These are phyloP conservation scores for Buceros bicornis DNA, from an alignment of 2,797 vertebrate genomes.

Conservation along the genomic window DNA sequence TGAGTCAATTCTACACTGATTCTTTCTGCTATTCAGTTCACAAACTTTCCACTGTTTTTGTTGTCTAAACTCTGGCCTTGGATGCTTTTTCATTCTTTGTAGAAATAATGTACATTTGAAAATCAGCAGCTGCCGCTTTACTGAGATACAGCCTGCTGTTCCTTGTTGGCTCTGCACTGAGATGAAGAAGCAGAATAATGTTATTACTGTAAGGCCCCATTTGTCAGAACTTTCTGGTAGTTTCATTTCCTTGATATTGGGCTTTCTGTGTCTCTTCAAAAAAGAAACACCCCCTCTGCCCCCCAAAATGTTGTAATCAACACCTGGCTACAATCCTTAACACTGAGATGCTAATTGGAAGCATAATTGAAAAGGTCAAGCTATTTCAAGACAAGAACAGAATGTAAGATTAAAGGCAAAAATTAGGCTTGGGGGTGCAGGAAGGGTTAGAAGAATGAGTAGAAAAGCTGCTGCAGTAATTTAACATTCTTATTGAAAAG, in stretches of 20 bases:
- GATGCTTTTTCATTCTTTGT: background rate
- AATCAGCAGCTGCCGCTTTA: background rate
- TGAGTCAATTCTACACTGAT: background rate
- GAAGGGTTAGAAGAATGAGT: background rate
- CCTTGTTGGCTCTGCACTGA: background rate
- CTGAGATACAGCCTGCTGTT: background rate
- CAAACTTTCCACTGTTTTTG: background rate
- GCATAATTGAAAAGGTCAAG: conserved; percentile 25
- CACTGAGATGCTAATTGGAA: conserved; percentile 25
- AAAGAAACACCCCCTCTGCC: background rate
- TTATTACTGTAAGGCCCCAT: background rate
- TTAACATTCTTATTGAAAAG: conserved; percentile 11
- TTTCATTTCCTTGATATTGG: background rate
- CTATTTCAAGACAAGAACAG: conserved; percentile 13
- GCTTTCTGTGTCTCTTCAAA: background rate
- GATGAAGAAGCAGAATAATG: background rate
- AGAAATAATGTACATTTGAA: background rate
- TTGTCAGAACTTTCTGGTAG: background rate
- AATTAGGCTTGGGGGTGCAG: background rate
- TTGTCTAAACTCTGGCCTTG: background rate
- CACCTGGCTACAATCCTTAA: background rate
- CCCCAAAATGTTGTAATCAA: background rate
- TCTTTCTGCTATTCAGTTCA: background rate
- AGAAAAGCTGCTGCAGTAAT: conserved; percentile 10
- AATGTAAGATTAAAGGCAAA: conserved; percentile 8